Evolutionary conservation across 2,797 vertebrate genomes (phyloP).

Genomic region (Gymnothorax reevesii): DNA sequence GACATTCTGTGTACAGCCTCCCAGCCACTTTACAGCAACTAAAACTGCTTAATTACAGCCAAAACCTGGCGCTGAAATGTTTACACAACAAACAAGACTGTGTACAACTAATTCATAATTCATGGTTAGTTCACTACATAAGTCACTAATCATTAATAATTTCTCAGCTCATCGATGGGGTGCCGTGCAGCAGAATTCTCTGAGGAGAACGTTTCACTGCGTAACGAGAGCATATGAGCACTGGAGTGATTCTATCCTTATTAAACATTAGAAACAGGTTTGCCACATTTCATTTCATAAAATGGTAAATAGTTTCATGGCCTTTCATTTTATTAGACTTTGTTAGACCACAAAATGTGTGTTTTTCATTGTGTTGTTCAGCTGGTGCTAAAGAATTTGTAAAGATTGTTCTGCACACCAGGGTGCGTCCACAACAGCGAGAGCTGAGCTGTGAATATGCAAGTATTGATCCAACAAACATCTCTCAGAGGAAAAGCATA

Average conservation of each 20-base stretch:
- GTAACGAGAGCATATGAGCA: not conserved
- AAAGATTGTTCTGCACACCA: not conserved
- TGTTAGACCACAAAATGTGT: not conserved
- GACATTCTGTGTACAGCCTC: not conserved
- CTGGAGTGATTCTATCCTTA: not conserved
- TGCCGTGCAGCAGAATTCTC: not conserved
- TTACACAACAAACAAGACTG: too few relatives aligned
- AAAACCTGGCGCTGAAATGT: too few relatives aligned
- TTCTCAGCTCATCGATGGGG: not conserved
- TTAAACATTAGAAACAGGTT: not conserved
- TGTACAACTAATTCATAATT: too few relatives aligned
- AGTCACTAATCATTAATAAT: not conserved
- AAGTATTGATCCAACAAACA: not conserved
- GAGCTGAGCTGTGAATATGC: not conserved
- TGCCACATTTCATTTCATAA: not conserved
- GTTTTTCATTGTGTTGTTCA: not conserved
- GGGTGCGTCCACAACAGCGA: not conserved
- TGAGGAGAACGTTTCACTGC: not conserved
- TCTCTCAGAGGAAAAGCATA: not conserved
- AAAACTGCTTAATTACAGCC: not conserved
- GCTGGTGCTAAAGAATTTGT: not conserved
- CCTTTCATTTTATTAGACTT: not conserved
- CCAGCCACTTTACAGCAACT: not conserved
- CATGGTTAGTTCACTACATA: too few relatives aligned
- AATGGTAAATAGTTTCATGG: not conserved